A percentile compares a stretch with the other conserved stretches of the same genome.
Conservation (phyloP, 2,113 vertebrate species). For the Zosterops japonicus region DNA sequence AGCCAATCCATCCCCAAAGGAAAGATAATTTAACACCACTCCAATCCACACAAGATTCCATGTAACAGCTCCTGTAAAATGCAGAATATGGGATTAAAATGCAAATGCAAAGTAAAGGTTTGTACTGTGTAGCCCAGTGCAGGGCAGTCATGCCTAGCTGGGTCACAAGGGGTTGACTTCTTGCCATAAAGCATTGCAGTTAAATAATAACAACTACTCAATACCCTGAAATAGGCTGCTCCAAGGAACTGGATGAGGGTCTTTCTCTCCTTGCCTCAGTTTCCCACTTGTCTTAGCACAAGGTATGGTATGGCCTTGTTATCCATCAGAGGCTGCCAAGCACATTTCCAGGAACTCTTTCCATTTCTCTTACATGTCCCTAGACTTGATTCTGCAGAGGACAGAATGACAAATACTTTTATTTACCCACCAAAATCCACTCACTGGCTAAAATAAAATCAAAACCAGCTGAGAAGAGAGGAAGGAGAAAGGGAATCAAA, state of each 20-base stretch:
- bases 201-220: not conserved
- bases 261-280: not conserved
- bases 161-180: not conserved
- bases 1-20: not conserved
- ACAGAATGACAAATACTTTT: not conserved
- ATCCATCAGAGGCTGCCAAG: not conserved
- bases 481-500: not conserved
- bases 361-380: not conserved
- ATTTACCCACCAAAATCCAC: not conserved
- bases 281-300: not conserved
- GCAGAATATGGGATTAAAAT: not conserved
- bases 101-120: not conserved
- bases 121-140: not conserved
- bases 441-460: not conserved
- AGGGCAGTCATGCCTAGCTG: not conserved
- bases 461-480: not conserved
- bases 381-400: not conserved
- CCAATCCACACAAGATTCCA: not conserved
- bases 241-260: not conserved
- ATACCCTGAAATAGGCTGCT: not conserved
- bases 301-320: not conserved
- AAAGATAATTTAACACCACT: not conserved
- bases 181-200: not conserved
- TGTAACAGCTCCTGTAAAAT: not conserved
- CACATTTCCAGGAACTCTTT: not conserved